Evolutionary conservation across 1,140 invertebrate species (phyloP).

Genomic region (Heterodera schachtii): DNA sequence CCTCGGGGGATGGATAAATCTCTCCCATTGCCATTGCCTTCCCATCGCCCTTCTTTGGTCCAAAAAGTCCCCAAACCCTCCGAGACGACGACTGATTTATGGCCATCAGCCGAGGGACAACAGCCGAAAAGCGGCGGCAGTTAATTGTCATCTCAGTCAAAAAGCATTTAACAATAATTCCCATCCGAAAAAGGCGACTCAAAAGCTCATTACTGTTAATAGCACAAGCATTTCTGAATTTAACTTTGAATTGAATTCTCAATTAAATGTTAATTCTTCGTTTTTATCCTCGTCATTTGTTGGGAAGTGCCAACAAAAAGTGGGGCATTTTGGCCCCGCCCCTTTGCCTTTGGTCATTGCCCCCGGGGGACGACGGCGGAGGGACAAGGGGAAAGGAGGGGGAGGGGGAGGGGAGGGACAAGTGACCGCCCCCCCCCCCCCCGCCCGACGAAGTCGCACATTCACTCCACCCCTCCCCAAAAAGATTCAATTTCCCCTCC

Average conservation of each 20-base stretch:
- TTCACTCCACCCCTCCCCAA: not conserved
- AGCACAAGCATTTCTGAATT: too few species aligned
- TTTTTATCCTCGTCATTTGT: too few species aligned
- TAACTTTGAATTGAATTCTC: too few species aligned
- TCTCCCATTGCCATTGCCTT: conserved; percentile 3
- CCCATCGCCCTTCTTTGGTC: not conserved
- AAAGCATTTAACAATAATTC: not conserved
- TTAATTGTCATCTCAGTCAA: conserved; percentile 14
- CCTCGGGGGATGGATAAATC: conserved; percentile 17
- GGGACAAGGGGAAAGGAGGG: too few species aligned
- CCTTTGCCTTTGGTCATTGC: conserved; percentile 10
- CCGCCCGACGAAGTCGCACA: not conserved
- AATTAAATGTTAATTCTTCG: too few species aligned
- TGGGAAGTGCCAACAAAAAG: not conserved
- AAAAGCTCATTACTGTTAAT: too few species aligned
- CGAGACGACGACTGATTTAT: conserved; percentile 26
- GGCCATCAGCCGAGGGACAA: conserved; percentile 15
- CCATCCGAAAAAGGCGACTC: too few species aligned
- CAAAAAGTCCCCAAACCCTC: conserved; percentile 9
- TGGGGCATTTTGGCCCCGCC: not conserved
- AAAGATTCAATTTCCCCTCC: too few species aligned
- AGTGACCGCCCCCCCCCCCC: conserved; percentile 8
- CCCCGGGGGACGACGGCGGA: not conserved
- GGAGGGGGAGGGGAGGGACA: not conserved
- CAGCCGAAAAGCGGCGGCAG: conserved; percentile 8